Conservation (phyloP, 2,113 vertebrate genomes). For the Eudorcas thomsonii region DNA sequence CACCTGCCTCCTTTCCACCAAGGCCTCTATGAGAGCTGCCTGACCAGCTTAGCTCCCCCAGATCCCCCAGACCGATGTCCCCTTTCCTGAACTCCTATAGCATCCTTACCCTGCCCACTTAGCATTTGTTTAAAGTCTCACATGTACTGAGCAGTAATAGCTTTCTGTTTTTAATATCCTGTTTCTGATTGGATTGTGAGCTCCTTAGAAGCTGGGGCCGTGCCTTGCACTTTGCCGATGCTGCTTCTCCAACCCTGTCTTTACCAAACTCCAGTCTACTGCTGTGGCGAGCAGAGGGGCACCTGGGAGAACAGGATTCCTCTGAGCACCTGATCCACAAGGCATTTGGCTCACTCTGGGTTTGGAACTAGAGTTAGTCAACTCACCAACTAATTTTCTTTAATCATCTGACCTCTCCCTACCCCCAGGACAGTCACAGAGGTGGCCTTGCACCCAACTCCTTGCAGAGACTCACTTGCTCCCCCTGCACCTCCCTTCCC, state of each 20-base stretch:
- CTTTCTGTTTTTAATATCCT: neutral
- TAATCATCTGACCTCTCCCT: too few relatives aligned
- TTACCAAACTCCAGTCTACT: neutral
- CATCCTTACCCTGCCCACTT: neutral
- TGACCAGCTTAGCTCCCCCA: neutral
- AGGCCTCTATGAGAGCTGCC: rapidly evolving
- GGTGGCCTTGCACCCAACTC: neutral
- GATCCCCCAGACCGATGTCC: rapidly evolving
- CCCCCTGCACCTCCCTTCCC: neutral
- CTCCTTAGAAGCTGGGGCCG: neutral
- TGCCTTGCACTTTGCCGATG: neutral
- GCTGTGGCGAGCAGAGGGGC: neutral
- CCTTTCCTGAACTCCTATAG: neutral
- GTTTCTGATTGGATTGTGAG: neutral
- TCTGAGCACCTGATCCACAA: neutral
- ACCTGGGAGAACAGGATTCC: neutral
- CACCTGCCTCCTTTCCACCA: neutral
- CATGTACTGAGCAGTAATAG: neutral
- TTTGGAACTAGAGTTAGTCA: neutral
- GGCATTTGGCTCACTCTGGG: neutral
- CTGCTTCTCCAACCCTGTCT: neutral
- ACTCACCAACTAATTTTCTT: neutral
- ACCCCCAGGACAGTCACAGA: neutral
- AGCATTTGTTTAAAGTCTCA: neutral
- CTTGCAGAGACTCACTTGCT: neutral